Conservation (phyloP, 2,113 vertebrate species). For the Silurus glanis region DNA sequence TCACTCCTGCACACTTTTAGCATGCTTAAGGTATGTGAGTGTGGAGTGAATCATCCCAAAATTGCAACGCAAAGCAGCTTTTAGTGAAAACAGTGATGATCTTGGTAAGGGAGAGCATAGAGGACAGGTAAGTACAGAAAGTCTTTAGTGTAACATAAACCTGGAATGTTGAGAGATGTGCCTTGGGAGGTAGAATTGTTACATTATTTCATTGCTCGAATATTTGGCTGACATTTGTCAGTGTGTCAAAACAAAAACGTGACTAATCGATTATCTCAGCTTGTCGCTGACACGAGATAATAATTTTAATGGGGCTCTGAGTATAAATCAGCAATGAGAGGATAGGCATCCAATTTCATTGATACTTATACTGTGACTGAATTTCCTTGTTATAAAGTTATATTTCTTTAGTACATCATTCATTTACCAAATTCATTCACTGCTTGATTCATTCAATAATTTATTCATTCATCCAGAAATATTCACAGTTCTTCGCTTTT, state of each 20-base stretch:
- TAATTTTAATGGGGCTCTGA: background rate
- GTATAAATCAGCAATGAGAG: background rate
- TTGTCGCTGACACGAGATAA: slow-evolving; percentile 12
- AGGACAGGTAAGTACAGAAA: slow-evolving; percentile 15
- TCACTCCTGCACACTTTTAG: slow-evolving; percentile 17
- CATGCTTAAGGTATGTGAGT: background rate
- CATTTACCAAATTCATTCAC: background rate
- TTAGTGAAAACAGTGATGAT: slow-evolving; percentile 14
- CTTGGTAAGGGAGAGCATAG: background rate
- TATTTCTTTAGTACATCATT: background rate
- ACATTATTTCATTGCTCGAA: background rate
- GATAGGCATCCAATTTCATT: background rate
- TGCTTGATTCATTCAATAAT: background rate
- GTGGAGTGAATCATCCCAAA: slow-evolving; percentile 39
- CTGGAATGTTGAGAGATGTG: background rate
- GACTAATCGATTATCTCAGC: background rate
- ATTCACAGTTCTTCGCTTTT: background rate
- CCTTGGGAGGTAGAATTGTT: background rate
- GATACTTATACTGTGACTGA: background rate
- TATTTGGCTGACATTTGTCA: slow-evolving; percentile 9
- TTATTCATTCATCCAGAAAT: background rate
- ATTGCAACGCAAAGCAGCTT: slow-evolving; percentile 35
- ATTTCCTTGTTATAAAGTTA: background rate
- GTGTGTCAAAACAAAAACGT: slow-evolving; percentile 10
- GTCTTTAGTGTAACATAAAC: background rate